Evolutionary conservation across 2,888 invertebrate species (phyloP).

Genomic region (Limnephilus rhombicus): DNA sequence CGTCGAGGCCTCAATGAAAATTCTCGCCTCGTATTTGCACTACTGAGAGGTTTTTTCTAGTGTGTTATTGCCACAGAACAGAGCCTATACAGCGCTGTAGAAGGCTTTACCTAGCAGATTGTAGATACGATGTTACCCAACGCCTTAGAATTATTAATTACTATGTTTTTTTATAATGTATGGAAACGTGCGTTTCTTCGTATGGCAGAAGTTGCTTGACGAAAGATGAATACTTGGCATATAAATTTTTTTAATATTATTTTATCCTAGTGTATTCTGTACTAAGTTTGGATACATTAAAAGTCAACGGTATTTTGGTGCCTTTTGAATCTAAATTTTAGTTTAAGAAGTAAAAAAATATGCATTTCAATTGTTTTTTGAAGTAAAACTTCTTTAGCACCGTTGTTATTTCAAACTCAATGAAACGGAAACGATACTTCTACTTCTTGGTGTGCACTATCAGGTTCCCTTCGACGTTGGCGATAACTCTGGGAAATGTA

Average conservation of each 20-base stretch:
- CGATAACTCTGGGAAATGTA: too few relatives aligned
- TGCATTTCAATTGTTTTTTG: too few relatives aligned
- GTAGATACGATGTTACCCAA: background rate
- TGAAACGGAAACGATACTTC: too few relatives aligned
- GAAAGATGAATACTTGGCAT: too few relatives aligned
- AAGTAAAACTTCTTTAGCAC: too few relatives aligned
- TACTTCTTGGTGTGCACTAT: too few relatives aligned
- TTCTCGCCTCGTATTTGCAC: background rate
- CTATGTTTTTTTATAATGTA: background rate
- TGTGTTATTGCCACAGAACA: background rate
- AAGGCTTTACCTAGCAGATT: background rate
- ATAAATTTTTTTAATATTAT: too few relatives aligned
- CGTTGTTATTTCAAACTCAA: too few relatives aligned
- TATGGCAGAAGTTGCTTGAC: too few relatives aligned
- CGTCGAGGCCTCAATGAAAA: background rate
- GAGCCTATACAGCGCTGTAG: background rate
- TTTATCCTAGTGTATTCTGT: too few relatives aligned
- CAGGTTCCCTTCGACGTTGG: too few relatives aligned
- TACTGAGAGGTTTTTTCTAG: background rate
- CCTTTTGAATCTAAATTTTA: background rate
- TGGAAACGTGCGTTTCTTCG: too few relatives aligned
- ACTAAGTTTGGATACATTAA: background rate
- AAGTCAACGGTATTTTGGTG: background rate
- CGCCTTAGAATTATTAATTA: background rate
- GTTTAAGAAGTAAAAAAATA: background rate